Evolutionary conservation across 2,797 vertebrate species (phyloP).

Genomic region (Balearica regulorum): DNA sequence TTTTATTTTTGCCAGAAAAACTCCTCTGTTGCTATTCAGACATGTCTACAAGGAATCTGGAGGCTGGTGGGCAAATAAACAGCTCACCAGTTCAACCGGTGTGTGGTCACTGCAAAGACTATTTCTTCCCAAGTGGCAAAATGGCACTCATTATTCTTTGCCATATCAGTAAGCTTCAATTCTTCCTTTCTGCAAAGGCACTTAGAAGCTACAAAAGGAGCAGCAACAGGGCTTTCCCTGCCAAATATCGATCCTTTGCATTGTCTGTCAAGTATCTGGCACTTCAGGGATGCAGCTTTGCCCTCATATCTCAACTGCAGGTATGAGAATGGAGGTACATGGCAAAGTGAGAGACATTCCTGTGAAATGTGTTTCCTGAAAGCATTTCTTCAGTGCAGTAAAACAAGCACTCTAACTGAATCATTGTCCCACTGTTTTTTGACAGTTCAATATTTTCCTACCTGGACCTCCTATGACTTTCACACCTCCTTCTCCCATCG

Average conservation of each 20-base stretch:
- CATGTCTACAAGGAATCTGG: not conserved
- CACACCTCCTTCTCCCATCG: slow-evolving; percentile 69
- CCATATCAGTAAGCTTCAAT: not conserved
- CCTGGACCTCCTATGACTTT: slow-evolving; percentile 73
- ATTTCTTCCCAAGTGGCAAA: not conserved
- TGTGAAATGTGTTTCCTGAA: not conserved
- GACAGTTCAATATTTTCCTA: slow-evolving; percentile 15
- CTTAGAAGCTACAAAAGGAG: not conserved
- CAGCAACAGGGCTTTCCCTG: not conserved
- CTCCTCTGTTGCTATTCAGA: not conserved
- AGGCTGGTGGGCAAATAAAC: not conserved
- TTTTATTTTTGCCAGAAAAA: not conserved
- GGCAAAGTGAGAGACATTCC: not conserved
- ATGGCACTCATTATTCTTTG: not conserved
- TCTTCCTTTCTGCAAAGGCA: not conserved
- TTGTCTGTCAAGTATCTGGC: not conserved
- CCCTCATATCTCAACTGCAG: not conserved
- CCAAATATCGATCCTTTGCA: not conserved
- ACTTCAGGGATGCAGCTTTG: not conserved
- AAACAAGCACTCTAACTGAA: not conserved
- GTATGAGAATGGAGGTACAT: not conserved
- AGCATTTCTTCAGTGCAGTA: not conserved
- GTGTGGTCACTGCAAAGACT: not conserved
- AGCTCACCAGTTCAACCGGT: not conserved
- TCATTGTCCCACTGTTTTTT: not conserved